Conservation (phyloP, 2,888 invertebrate species). For the Hedya salicella region DNA sequence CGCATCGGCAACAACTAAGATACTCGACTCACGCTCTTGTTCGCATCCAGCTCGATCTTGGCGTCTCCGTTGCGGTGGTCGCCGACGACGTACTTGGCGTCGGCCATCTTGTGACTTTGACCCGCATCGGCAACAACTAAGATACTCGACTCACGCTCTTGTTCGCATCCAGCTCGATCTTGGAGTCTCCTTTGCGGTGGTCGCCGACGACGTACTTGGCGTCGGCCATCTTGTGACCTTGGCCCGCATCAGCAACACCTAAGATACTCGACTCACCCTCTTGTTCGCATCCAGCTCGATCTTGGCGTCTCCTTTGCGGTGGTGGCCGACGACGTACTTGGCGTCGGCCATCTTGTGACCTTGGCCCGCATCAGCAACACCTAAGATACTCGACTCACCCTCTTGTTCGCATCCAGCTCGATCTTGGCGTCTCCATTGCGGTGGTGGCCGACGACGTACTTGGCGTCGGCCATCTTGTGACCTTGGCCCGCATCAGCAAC, state of each 20-base stretch:
- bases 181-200: conserved; percentile 94
- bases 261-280: conserved; percentile 62
- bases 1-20: too few relatives aligned
- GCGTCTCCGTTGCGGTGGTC: too few relatives aligned
- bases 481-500: too few relatives aligned
- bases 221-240: conserved; percentile 53
- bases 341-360: conserved; percentile 88
- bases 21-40: too few relatives aligned
- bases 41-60: too few relatives aligned
- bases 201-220: conserved; percentile 90
- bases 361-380: too few relatives aligned
- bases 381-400: too few relatives aligned
- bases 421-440: conserved; percentile 96
- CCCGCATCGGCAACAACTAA: too few relatives aligned
- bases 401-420: conserved; percentile 86
- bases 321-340: conserved; percentile 89
- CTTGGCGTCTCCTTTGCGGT: conserved; percentile 95
- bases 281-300: conserved; percentile 90
- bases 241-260: conserved; percentile 53
- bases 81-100: too few relatives aligned
- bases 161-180: conserved; percentile 90
- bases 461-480: conserved; percentile 74
- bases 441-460: conserved; percentile 89
- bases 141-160: too few relatives aligned
- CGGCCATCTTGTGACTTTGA: too few relatives aligned